Conservation (phyloP, 2,113 vertebrate genomes). For the Chamaetylas fuelleborni region DNA sequence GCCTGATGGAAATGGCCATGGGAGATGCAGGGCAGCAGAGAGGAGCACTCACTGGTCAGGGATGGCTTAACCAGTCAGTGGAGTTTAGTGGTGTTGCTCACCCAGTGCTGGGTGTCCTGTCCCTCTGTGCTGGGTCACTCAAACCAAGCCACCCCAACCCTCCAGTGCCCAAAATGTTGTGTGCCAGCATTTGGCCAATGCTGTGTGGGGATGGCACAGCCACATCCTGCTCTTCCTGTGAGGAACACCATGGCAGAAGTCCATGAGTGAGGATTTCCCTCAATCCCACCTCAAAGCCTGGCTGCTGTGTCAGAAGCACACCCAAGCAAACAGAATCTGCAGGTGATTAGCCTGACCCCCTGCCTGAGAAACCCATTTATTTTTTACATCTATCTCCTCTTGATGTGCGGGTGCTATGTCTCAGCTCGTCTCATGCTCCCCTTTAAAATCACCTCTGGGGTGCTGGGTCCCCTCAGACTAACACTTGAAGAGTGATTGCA, state of each 20-base stretch:
- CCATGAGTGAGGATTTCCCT: background rate
- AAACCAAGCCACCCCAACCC: too few relatives aligned
- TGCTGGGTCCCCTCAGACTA: background rate
- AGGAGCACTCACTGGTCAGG: accelerated
- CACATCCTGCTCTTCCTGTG: accelerated
- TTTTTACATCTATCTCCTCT: background rate
- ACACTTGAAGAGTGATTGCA: background rate
- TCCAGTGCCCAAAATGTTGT: too few relatives aligned
- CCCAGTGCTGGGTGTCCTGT: background rate
- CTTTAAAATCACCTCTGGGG: background rate
- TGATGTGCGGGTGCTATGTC: background rate
- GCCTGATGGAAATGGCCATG: background rate
- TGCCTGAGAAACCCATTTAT: background rate
- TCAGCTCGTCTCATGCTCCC: background rate
- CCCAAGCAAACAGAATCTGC: background rate
- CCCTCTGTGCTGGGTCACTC: too few relatives aligned
- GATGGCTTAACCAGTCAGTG: accelerated
- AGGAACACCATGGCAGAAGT: background rate
- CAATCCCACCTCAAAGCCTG: accelerated
- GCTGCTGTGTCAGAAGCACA: background rate
- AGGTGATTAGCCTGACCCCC: background rate
- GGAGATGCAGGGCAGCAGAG: background rate
- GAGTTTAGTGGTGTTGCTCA: background rate
- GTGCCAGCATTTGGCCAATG: too few relatives aligned
- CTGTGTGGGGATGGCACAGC: background rate